Conservation (phyloP, 2,797 vertebrate species). For the Crossoptilon crossoptilon region DNA sequence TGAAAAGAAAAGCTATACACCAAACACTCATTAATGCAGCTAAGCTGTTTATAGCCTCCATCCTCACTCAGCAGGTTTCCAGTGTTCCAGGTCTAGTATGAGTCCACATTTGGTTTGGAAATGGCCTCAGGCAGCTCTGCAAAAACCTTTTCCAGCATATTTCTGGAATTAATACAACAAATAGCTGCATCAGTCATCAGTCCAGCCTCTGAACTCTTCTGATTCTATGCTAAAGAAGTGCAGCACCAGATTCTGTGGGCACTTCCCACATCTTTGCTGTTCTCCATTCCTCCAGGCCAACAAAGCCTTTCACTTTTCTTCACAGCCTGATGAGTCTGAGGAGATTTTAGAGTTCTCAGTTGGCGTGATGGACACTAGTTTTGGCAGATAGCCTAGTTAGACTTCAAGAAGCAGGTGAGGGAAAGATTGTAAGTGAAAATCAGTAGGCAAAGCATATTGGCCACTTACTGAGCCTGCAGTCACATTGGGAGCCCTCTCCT, state of each 20-base stretch:
- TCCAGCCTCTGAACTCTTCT: not conserved
- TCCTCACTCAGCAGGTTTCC: conserved; percentile 49
- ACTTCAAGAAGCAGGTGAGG: not conserved
- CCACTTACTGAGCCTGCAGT: not conserved
- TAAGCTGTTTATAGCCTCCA: conserved; percentile 6
- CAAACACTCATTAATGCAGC: conserved; percentile 9
- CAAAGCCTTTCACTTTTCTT: not conserved
- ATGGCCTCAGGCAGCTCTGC: not conserved
- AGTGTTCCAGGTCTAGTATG: conserved; percentile 20
- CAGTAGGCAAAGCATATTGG: not conserved
- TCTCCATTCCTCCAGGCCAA: not conserved
- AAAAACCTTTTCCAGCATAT: conserved; percentile 25
- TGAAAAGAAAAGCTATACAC: conserved; percentile 2
- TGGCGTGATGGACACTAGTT: not conserved
- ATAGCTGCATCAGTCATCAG: not conserved
- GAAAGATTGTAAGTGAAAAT: not conserved
- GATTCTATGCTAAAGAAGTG: not conserved
- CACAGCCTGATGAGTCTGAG: not conserved
- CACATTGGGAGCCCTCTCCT: not conserved
- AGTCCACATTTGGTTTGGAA: conserved; percentile 1
- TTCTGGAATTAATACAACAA: conserved; percentile 7
- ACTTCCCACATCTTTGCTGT: not conserved
- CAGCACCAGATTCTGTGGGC: not conserved
- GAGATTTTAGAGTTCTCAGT: not conserved
- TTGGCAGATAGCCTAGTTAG: not conserved